phyloP scores from a whole-genome alignment of 2,113 vertebrate species.

The Podarcis muralis region DNA sequence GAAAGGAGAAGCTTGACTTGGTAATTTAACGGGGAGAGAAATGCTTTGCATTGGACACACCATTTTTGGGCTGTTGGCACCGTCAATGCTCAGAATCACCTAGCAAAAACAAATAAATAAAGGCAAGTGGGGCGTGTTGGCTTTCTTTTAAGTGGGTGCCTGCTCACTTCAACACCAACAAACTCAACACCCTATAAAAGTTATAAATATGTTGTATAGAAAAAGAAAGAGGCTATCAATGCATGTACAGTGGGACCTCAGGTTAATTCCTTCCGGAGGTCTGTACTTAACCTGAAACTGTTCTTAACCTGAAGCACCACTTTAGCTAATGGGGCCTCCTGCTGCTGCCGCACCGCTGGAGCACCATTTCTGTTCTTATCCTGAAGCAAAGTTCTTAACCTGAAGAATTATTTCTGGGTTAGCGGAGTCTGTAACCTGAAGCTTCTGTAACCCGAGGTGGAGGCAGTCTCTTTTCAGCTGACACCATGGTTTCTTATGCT shows the following conservation, averaged over 20 bases:
- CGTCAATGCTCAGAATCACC: not conserved
- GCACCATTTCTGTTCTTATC: too few species aligned
- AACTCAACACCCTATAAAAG: not conserved
- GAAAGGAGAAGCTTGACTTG: conserved; percentile 51
- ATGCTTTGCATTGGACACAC: conserved; percentile 6
- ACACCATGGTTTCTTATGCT: not conserved
- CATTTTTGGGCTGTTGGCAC: conserved; percentile 36
- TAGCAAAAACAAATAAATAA: not conserved
- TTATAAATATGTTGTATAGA: conserved; percentile 25
- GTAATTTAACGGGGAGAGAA: not conserved
- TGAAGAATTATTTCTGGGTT: too few species aligned
- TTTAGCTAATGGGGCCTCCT: too few species aligned
- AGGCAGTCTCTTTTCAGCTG: not conserved
- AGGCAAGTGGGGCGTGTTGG: not conserved
- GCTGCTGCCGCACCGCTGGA: too few species aligned
- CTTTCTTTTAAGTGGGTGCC: not conserved
- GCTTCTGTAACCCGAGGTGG: not conserved
- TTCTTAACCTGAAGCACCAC: too few species aligned
- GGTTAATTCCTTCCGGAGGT: too few species aligned
- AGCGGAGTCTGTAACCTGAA: too few species aligned
- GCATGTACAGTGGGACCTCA: not conserved
- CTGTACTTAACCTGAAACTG: too few species aligned
- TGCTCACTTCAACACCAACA: conserved; percentile 36
- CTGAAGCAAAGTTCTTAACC: too few species aligned
- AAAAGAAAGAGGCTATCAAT: conserved; percentile 31